Evolutionary conservation across 2,888 invertebrate species (phyloP).

Genomic region (Flexamia atlantica): DNA sequence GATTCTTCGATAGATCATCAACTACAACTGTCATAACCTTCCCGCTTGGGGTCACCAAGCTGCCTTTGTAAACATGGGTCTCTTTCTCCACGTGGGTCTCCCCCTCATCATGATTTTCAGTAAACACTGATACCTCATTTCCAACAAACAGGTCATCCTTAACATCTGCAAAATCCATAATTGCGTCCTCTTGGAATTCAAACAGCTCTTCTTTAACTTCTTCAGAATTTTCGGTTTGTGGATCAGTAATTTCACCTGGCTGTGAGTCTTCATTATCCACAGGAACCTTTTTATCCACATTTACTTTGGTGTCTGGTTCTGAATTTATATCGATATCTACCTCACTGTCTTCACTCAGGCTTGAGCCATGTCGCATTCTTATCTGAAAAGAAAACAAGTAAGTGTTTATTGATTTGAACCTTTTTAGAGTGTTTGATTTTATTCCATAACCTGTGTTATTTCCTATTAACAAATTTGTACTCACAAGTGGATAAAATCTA

Average conservation of each 20-base stretch:
- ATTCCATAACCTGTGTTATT: no score
- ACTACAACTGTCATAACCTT: constrained; percentile 62
- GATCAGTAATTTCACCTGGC: background rate
- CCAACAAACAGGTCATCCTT: constrained; percentile 9
- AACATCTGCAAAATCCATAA: background rate
- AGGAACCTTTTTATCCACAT: background rate
- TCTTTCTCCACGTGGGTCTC: background rate
- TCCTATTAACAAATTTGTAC: no score
- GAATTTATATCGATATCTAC: constrained; percentile 81
- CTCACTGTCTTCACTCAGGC: constrained; percentile 73
- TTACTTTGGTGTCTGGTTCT: constrained; percentile 70
- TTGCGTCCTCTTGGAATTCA: constrained; percentile 20
- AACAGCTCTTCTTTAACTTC: constrained; percentile 64
- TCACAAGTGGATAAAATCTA: no score
- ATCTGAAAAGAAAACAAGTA: constrained; percentile 73
- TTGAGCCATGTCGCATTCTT: constrained; percentile 71
- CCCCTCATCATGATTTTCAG: background rate
- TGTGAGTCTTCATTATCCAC: constrained; percentile 8
- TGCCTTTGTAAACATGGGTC: constrained; percentile 46
- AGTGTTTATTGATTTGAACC: no score
- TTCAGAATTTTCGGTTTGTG: constrained; percentile 57
- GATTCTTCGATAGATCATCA: constrained; percentile 28
- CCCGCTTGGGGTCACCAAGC: constrained; percentile 52
- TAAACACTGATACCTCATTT: constrained; percentile 27
- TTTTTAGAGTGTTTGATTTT: no score